Percentiles rank a stretch among this genome's conserved stretches.
Evolutionary conservation across 2,113 vertebrate genomes (phyloP).

Genomic region (Thermophis baileyi): DNA sequence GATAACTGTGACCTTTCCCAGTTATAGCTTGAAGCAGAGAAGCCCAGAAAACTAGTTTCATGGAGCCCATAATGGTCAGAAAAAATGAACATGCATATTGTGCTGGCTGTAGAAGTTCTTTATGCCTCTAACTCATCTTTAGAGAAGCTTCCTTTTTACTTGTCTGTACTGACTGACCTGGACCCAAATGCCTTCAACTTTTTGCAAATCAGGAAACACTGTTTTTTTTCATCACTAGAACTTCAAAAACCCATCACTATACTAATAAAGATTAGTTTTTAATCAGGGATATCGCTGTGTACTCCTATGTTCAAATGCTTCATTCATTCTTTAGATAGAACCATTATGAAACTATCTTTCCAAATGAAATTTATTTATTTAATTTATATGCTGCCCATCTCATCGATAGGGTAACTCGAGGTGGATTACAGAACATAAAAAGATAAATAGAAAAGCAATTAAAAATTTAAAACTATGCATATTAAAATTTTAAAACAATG

Average conservation of each 20-base stretch:
- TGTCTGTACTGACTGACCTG: not conserved
- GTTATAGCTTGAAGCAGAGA: not conserved
- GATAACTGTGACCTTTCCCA: not conserved
- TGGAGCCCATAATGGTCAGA: conserved; percentile 9
- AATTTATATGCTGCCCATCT: not conserved
- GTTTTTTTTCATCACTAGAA: not conserved
- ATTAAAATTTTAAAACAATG: not conserved
- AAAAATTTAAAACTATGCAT: not conserved
- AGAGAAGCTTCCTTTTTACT: not conserved
- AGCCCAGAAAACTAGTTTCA: not conserved
- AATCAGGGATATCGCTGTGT: not conserved
- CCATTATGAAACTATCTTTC: not conserved
- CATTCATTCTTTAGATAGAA: not conserved
- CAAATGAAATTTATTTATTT: not conserved
- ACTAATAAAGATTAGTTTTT: not conserved
- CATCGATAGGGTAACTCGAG: not conserved
- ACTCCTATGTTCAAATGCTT: not conserved
- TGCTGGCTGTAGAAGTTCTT: not conserved
- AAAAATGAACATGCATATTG: conserved; percentile 20
- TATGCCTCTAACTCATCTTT: not conserved
- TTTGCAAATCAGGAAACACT: not conserved
- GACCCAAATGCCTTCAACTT: not conserved
- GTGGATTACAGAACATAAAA: not conserved
- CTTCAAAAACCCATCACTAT: not conserved
- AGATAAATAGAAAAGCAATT: not conserved